These are phyloP conservation scores for Drosophila recens DNA, from an alignment of 2,888 invertebrate genomes.

Conservation along the genomic window DNA sequence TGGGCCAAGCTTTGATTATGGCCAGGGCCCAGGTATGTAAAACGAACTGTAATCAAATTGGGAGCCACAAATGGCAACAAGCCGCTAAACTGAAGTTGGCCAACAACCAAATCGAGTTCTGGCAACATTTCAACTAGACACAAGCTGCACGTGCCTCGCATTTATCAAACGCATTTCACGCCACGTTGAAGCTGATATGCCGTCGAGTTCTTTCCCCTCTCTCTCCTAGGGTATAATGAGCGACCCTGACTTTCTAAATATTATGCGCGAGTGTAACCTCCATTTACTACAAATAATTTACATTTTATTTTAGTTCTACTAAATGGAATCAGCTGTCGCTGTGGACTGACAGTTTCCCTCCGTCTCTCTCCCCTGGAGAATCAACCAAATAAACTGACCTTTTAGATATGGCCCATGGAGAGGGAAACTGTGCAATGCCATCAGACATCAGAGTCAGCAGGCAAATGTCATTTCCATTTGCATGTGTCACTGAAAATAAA, in stretches of 20 bases:
- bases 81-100: slow-evolving; percentile 34
- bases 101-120: slow-evolving; percentile 41
- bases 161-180: slow-evolving; percentile 68
- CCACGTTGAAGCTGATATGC: slow-evolving; percentile 48
- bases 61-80: slow-evolving; percentile 28
- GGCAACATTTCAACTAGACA: slow-evolving; percentile 43
- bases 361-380: slow-evolving; percentile 4
- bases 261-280: slow-evolving; percentile 25
- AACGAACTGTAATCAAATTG: slow-evolving; percentile 42
- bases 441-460: slow-evolving; percentile 7
- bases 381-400: slow-evolving; percentile 45
- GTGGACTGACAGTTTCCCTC: neutral
- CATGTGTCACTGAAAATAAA: slow-evolving; percentile 48
- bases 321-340: slow-evolving; percentile 34
- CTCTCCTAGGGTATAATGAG: slow-evolving; percentile 45
- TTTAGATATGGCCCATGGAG: slow-evolving; percentile 23
- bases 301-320: slow-evolving; percentile 50
- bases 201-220: slow-evolving; percentile 4
- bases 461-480: slow-evolving; percentile 58
- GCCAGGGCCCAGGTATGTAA: slow-evolving; percentile 20
- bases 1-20: slow-evolving; percentile 37
- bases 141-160: slow-evolving; percentile 55
- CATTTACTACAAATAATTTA: slow-evolving; percentile 48
- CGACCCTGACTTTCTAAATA: slow-evolving; percentile 40
- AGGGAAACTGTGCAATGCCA: neutral